These are phyloP conservation scores for Vireo griseus DNA, from an alignment of 2,797 vertebrate species.

Conservation along the genomic window DNA sequence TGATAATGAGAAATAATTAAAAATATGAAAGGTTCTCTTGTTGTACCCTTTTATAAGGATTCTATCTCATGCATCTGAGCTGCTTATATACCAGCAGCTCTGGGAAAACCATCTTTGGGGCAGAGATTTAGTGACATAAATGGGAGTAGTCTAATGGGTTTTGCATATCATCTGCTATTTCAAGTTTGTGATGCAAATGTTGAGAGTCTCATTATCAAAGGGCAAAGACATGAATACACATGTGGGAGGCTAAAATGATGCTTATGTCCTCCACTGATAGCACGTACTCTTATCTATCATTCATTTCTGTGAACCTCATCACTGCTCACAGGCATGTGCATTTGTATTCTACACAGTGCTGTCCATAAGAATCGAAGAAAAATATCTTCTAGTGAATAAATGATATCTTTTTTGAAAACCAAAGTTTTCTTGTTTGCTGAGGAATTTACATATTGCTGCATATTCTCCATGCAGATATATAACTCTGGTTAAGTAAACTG, in stretches of 20 bases:
- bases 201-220: not conserved
- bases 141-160: not conserved
- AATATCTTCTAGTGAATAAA: not conserved
- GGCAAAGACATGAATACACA: not conserved
- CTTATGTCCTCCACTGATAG: not conserved
- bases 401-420: not conserved
- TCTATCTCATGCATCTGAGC: not conserved
- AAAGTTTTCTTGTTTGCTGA: not conserved
- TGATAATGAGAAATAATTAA: not conserved
- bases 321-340: not conserved
- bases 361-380: not conserved
- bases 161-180: not conserved
- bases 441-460: not conserved
- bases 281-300: not conserved
- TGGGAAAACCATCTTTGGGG: not conserved
- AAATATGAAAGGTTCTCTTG: not conserved
- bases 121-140: not conserved
- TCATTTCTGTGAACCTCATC: not conserved
- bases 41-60: not conserved
- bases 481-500: not conserved
- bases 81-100: not conserved
- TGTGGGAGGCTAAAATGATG: not conserved
- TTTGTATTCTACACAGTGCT: not conserved
- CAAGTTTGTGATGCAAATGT: not conserved
- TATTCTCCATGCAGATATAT: not conserved